Evolutionary conservation across 2,888 invertebrate genomes (phyloP).

Genomic region (Erebia epiphron): DNA sequence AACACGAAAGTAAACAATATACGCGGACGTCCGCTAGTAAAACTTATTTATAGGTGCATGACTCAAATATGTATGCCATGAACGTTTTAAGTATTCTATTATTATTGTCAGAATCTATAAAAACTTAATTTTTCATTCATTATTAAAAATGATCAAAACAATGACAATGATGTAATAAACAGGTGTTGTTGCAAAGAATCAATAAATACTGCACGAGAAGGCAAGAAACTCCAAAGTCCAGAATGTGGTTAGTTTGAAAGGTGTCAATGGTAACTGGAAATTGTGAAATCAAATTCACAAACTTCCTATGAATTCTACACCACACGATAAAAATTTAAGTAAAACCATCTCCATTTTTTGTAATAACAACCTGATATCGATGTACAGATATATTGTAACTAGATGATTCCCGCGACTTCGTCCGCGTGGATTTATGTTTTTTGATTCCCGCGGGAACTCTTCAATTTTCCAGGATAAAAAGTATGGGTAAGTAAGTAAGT

Average conservation of each 20-base stretch:
- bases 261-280: slow-evolving; percentile 37
- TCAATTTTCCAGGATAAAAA: too few relatives aligned
- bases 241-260: slow-evolving; percentile 45
- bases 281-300: slow-evolving; percentile 25
- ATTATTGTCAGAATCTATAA: neutral
- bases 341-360: too few relatives aligned
- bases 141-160: neutral
- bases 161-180: slow-evolving; percentile 52
- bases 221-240: slow-evolving; percentile 28
- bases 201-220: slow-evolving; percentile 25
- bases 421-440: too few relatives aligned
- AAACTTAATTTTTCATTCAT: neutral
- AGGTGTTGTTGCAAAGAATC: slow-evolving; percentile 48
- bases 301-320: slow-evolving; percentile 1
- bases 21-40: too few relatives aligned
- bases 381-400: too few relatives aligned
- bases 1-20: too few relatives aligned
- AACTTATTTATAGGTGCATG: too few relatives aligned
- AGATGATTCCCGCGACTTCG: too few relatives aligned
- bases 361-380: too few relatives aligned
- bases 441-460: too few relatives aligned
- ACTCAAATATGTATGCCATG: neutral
- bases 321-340: neutral
- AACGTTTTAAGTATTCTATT: neutral
- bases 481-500: too few relatives aligned